A percentile compares a stretch with the other conserved stretches of the same genome.
phyloP scores from a whole-genome alignment of 2,888 invertebrate genomes.

The Microctonus hyperodae region DNA sequence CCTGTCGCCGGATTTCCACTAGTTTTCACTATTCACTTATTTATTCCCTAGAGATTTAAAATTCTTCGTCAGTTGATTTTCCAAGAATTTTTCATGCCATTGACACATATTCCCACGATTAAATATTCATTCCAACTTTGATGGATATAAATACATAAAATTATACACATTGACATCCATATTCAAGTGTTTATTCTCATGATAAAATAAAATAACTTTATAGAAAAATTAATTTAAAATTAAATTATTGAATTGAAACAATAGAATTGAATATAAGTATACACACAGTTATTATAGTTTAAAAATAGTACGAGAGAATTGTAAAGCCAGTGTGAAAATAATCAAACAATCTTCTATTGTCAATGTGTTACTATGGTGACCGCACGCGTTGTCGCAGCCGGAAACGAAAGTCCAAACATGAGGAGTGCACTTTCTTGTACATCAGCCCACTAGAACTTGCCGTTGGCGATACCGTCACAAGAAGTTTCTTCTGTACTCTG shows the following conservation, averaged over 20 bases:
- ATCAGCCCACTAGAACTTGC: slow-evolving; percentile 26
- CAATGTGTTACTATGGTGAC: slow-evolving; percentile 1
- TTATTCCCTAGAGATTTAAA: background rate
- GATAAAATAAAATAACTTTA: too few species aligned
- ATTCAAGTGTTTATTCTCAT: too few species aligned
- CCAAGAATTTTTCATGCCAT: slow-evolving; percentile 1
- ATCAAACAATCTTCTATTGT: slow-evolving; percentile 27
- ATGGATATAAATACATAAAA: background rate
- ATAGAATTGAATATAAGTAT: background rate
- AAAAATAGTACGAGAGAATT: background rate
- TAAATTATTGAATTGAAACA: background rate
- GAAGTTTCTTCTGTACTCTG: slow-evolving; percentile 25
- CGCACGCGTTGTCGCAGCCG: slow-evolving; percentile 18
- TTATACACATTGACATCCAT: background rate
- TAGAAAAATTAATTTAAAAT: background rate
- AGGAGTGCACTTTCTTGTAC: slow-evolving; percentile 34
- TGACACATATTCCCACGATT: background rate
- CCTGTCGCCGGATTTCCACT: slow-evolving; percentile 25
- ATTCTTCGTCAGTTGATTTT: background rate
- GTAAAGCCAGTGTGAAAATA: slow-evolving; percentile 23
- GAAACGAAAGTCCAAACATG: slow-evolving; percentile 29
- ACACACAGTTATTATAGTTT: background rate
- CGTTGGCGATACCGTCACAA: slow-evolving; percentile 20
- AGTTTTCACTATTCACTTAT: slow-evolving; percentile 9
- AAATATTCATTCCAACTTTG: background rate